These are phyloP conservation scores for Drosophila neonasuta DNA, from an alignment of 2,888 invertebrate species.

Conservation along the genomic window DNA sequence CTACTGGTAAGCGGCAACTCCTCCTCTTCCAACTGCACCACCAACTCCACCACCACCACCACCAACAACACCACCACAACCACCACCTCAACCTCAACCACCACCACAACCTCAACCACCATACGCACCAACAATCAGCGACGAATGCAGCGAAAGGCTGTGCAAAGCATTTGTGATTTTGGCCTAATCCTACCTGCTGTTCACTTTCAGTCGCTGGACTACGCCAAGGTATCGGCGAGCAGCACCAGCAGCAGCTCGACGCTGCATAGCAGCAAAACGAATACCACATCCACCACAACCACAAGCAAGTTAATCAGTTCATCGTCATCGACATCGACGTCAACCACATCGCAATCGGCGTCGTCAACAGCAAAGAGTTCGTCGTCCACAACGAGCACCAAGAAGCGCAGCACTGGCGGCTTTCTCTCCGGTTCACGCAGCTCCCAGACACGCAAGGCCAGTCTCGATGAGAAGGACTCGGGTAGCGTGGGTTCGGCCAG, in stretches of 20 bases:
- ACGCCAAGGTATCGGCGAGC: slow-evolving; percentile 74
- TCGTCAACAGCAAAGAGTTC: slow-evolving; percentile 22
- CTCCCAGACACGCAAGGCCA: slow-evolving; percentile 75
- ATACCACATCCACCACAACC: slow-evolving; percentile 47
- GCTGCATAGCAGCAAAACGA: slow-evolving; percentile 58
- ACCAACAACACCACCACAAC: slow-evolving; percentile 27
- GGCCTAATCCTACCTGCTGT: slow-evolving; percentile 79
- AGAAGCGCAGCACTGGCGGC: slow-evolving; percentile 59
- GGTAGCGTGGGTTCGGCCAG: slow-evolving; percentile 67
- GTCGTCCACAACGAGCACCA: slow-evolving; percentile 24
- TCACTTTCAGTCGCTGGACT: slow-evolving; percentile 81
- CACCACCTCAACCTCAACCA: slow-evolving; percentile 42
- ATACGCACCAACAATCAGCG: slow-evolving; percentile 68
- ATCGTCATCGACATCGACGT: slow-evolving; percentile 17
- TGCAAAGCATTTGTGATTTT: slow-evolving; percentile 79
- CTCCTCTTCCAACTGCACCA: slow-evolving; percentile 49
- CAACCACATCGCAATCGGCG: background rate
- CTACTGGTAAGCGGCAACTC: slow-evolving; percentile 80
- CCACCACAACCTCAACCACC: slow-evolving; percentile 48
- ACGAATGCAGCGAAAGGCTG: slow-evolving; percentile 74
- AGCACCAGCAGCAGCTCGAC: slow-evolving; percentile 74
- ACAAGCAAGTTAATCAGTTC: slow-evolving; percentile 59
- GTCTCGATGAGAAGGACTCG: slow-evolving; percentile 79
- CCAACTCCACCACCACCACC: slow-evolving; percentile 33
- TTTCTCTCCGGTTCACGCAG: slow-evolving; percentile 49